A percentile compares a stretch with the other conserved stretches of the same genome.
Evolutionary conservation across 2,888 invertebrate species (phyloP).

Genomic region (Brachyptera risi): DNA sequence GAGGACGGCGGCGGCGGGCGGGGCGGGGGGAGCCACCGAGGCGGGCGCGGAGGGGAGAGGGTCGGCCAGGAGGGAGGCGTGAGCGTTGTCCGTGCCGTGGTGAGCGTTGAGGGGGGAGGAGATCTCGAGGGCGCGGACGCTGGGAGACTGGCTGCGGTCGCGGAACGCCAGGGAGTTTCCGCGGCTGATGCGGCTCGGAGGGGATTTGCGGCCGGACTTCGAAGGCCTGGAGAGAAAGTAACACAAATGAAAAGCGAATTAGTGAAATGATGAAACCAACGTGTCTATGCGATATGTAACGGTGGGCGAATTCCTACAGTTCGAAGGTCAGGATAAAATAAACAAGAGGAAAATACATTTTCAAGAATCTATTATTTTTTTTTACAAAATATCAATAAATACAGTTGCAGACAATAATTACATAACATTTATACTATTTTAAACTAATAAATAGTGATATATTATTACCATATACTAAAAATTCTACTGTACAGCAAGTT

Average conservation of each 20-base stretch:
- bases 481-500: too few relatives aligned
- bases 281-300: too few relatives aligned
- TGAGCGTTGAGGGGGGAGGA: slow-evolving; percentile 29
- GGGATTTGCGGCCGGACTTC: not conserved
- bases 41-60: slow-evolving; percentile 24
- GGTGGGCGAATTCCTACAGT: too few relatives aligned
- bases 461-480: too few relatives aligned
- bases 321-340: too few relatives aligned
- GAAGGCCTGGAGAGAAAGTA: not conserved
- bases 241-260: too few relatives aligned
- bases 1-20: slow-evolving; percentile 17
- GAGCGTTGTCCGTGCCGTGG: slow-evolving; percentile 30
- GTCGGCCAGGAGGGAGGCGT: slow-evolving; percentile 28
- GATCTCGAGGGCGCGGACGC: slow-evolving; percentile 29
- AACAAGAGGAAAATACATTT: not conserved
- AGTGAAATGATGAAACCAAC: too few relatives aligned
- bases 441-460: too few relatives aligned
- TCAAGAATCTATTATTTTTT: too few relatives aligned
- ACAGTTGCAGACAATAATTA: too few relatives aligned
- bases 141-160: slow-evolving; percentile 12
- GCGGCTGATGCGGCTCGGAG: slow-evolving; percentile 22
- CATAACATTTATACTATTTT: too few relatives aligned
- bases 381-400: too few relatives aligned
- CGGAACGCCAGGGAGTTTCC: slow-evolving; percentile 30
- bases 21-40: slow-evolving; percentile 1